A percentile compares a stretch with the other conserved stretches of the same genome.
Evolutionary conservation across 2,888 invertebrate species (phyloP).

Genomic region (Euproctis similis): DNA sequence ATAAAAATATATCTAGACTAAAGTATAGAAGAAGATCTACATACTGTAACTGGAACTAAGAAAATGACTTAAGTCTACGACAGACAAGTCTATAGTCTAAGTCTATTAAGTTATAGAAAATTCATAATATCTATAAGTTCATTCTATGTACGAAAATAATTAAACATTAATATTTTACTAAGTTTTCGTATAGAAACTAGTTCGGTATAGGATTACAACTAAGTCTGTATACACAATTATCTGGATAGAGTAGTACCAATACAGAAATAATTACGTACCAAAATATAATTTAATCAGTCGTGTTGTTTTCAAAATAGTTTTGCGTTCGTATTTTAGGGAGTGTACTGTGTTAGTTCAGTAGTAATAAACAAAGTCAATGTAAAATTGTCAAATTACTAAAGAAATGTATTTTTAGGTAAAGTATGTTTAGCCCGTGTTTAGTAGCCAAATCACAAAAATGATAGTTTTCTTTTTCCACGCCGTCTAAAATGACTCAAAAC

Average conservation of each 20-base stretch:
- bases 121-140: constrained; percentile 23
- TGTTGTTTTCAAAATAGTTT: constrained; percentile 7
- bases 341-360: too few relatives aligned
- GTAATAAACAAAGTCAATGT: too few relatives aligned
- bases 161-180: constrained; percentile 13
- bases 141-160: constrained; percentile 17
- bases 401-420: not conserved
- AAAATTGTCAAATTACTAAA: too few relatives aligned
- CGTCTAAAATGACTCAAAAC: constrained; percentile 10
- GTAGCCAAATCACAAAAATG: too few relatives aligned
- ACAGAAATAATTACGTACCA: constrained; percentile 1
- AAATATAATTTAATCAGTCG: constrained; percentile 1
- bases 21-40: constrained; percentile 17
- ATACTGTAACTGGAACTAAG: constrained; percentile 12
- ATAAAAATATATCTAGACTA: constrained; percentile 18
- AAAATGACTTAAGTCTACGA: constrained; percentile 13
- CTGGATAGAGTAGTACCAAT: constrained; percentile 5
- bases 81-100: constrained; percentile 11
- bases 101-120: constrained; percentile 8
- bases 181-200: constrained; percentile 12
- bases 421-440: too few relatives aligned
- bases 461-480: too few relatives aligned
- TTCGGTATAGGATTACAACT: constrained; percentile 6
- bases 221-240: constrained; percentile 8
- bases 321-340: too few relatives aligned